Evolutionary conservation across 2,888 invertebrate species (phyloP).

Genomic region (Brachyptera putata): DNA sequence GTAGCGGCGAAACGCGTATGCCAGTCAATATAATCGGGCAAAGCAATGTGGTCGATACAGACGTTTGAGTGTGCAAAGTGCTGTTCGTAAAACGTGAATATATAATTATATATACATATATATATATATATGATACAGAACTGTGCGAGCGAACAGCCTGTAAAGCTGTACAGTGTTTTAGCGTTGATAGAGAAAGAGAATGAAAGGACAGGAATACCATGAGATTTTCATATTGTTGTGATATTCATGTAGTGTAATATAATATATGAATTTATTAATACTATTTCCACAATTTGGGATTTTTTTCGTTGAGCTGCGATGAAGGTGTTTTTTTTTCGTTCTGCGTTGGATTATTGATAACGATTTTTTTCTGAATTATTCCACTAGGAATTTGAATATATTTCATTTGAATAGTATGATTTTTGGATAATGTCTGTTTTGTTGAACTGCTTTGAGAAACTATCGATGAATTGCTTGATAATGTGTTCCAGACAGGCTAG

Average conservation of each 20-base stretch:
- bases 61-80: not conserved
- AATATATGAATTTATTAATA: too few species aligned
- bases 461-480: too few species aligned
- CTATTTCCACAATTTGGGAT: too few species aligned
- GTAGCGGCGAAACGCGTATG: not conserved
- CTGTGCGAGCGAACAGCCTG: not conserved
- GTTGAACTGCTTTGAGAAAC: too few species aligned
- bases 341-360: not conserved
- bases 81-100: not conserved
- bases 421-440: too few species aligned
- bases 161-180: not conserved
- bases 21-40: conserved; percentile 2
- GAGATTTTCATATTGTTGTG: conserved; percentile 41
- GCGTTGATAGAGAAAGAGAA: conserved; percentile 2
- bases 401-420: too few species aligned
- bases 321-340: too few species aligned
- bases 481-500: too few species aligned
- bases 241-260: conserved; percentile 45
- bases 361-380: not conserved
- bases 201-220: conserved; percentile 19
- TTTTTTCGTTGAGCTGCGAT: too few species aligned
- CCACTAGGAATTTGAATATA: too few species aligned
- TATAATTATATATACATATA: not conserved
- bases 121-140: not conserved
- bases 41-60: not conserved